phyloP scores from a whole-genome alignment of 2,113 vertebrate genomes.

The Cololabis saira region DNA sequence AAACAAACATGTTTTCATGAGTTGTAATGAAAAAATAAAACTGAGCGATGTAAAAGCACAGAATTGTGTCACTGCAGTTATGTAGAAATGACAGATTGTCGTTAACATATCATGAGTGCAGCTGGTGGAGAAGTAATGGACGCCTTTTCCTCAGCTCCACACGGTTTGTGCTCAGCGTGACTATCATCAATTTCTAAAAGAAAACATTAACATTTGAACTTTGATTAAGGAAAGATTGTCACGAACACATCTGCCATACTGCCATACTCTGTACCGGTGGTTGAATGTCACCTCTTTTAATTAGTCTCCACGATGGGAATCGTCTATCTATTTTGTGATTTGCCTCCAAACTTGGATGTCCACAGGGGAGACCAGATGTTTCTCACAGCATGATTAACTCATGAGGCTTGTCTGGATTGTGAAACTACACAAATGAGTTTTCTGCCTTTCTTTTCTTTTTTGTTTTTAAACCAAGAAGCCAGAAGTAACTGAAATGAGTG shows the following conservation, averaged over 20 bases:
- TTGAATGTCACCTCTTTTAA: slow-evolving; percentile 56
- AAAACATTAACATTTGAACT: slow-evolving; percentile 24
- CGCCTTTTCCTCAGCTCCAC: too few species aligned
- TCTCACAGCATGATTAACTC: slow-evolving; percentile 37
- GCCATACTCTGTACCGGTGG: slow-evolving; percentile 18
- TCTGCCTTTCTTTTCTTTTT: background rate
- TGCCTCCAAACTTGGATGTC: slow-evolving; percentile 28
- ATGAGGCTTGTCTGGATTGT: slow-evolving; percentile 18
- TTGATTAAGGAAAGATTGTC: slow-evolving; percentile 11
- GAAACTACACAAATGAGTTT: slow-evolving; percentile 1
- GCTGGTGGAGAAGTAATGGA: too few species aligned
- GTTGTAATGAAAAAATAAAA: slow-evolving; percentile 10
- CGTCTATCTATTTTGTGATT: slow-evolving; percentile 28
- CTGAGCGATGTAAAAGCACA: background rate
- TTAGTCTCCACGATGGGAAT: slow-evolving; percentile 47
- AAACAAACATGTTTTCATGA: background rate
- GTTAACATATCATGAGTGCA: background rate
- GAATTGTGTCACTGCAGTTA: background rate
- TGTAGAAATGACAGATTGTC: background rate
- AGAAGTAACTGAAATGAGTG: too few species aligned
- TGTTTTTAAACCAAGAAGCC: too few species aligned
- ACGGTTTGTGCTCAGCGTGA: background rate
- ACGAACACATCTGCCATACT: slow-evolving; percentile 24
- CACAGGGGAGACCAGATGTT: slow-evolving; percentile 49
- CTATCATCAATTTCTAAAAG: slow-evolving; percentile 7